phyloP scores from a whole-genome alignment of 2,797 vertebrate species.

The Oceanodroma leucorhoa region DNA sequence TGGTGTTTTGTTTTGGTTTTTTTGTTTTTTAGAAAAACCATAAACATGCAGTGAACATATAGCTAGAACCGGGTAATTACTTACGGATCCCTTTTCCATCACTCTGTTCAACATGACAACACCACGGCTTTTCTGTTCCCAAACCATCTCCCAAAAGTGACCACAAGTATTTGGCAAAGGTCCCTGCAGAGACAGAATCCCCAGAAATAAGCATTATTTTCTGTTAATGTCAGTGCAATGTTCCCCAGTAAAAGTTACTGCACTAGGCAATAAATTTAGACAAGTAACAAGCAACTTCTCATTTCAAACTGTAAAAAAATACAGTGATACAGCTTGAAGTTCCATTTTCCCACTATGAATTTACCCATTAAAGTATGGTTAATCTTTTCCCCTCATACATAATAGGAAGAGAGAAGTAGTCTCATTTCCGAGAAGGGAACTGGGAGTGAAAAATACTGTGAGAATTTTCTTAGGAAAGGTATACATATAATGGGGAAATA shows the following conservation, averaged over 20 bases:
- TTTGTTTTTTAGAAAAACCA: background rate
- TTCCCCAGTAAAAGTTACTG: background rate
- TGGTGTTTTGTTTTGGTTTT: background rate
- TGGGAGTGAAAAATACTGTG: background rate
- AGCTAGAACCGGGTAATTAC: slow-evolving; percentile 42
- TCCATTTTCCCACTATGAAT: background rate
- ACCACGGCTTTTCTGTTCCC: slow-evolving; percentile 93
- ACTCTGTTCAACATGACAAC: slow-evolving; percentile 98
- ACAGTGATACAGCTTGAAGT: background rate
- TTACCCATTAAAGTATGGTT: background rate
- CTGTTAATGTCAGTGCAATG: slow-evolving; percentile 1
- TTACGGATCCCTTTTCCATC: slow-evolving; percentile 97
- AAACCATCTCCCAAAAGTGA: slow-evolving; percentile 99
- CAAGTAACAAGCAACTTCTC: slow-evolving; percentile 6
- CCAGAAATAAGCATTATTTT: slow-evolving; percentile 40
- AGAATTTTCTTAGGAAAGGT: background rate
- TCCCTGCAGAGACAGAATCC: slow-evolving; percentile 81
- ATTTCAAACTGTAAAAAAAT: background rate
- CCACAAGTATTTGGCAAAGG: slow-evolving; percentile 96
- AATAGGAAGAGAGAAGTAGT: background rate
- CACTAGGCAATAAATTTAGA: background rate
- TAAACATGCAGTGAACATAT: background rate
- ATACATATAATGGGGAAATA: background rate
- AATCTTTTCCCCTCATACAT: background rate
- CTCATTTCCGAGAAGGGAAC: slow-evolving; percentile 21